A percentile compares a stretch with the other conserved stretches of the same genome.
Conservation (phyloP, 2,888 invertebrate genomes). For the Papilio protenor region DNA sequence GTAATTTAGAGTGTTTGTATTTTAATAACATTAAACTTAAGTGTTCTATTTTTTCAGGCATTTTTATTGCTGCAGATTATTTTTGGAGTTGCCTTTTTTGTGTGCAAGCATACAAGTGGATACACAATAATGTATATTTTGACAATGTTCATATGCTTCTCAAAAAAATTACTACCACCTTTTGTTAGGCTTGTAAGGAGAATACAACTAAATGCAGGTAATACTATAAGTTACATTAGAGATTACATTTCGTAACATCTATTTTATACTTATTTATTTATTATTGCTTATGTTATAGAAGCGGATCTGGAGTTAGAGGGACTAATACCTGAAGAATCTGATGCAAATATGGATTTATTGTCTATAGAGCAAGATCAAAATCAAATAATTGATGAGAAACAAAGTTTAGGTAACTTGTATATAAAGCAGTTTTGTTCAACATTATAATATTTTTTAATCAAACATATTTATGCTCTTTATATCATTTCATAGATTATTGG, state of each 20-base stretch:
- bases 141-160: constrained; percentile 63
- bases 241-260: no score
- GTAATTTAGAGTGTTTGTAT: background rate
- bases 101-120: constrained; percentile 71
- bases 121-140: constrained; percentile 67
- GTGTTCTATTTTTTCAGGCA: constrained; percentile 66
- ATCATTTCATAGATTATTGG: constrained; percentile 69
- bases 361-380: constrained; percentile 72
- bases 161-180: constrained; percentile 66
- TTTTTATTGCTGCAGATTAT: constrained; percentile 72
- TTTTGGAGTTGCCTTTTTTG: constrained; percentile 63
- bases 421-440: background rate
- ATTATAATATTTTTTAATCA: background rate
- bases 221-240: constrained; percentile 3
- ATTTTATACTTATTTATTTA: background rate
- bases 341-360: constrained; percentile 70
- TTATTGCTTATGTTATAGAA: constrained; percentile 60
- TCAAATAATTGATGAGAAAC: constrained; percentile 65
- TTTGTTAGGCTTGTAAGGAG: constrained; percentile 61
- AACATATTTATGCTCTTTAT: background rate
- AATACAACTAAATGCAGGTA: constrained; percentile 75
- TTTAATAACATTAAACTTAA: background rate
- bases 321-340: constrained; percentile 74
- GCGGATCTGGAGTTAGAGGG: constrained; percentile 76
- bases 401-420: constrained; percentile 68